Evolutionary conservation across 2,888 invertebrate species (phyloP).

Genomic region (Leucophora obtusa): DNA sequence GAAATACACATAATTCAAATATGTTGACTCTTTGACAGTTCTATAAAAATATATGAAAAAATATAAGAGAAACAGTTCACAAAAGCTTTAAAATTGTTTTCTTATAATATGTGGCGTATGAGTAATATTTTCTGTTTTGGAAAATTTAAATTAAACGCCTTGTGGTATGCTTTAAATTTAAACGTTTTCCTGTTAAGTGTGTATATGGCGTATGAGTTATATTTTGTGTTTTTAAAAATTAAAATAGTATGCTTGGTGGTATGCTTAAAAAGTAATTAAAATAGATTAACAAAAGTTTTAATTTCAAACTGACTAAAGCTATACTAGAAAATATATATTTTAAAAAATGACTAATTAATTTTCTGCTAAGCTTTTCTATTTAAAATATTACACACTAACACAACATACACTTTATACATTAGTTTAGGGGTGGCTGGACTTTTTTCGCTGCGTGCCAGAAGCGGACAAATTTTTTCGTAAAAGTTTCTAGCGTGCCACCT

Average conservation of each 20-base stretch:
- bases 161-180: slow-evolving; percentile 71
- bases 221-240: slow-evolving; percentile 62
- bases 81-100: not conserved
- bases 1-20: slow-evolving; percentile 73
- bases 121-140: not conserved
- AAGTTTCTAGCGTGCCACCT: too few relatives aligned
- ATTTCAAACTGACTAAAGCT: slow-evolving; percentile 52
- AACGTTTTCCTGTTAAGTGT: not conserved
- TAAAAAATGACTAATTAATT: slow-evolving; percentile 54
- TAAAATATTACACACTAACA: slow-evolving; percentile 22
- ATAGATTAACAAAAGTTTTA: slow-evolving; percentile 72
- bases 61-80: too few relatives aligned
- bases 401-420: slow-evolving; percentile 1
- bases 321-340: slow-evolving; percentile 34
- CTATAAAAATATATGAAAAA: slow-evolving; percentile 5
- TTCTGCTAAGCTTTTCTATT: slow-evolving; percentile 43
- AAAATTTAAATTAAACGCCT: not conserved
- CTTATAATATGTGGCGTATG: not conserved
- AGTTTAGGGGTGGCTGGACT: too few relatives aligned
- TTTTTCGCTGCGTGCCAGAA: too few relatives aligned
- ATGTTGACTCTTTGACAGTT: slow-evolving; percentile 71
- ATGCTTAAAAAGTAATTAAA: slow-evolving; percentile 76
- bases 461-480: too few relatives aligned
- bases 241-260: slow-evolving; percentile 68
- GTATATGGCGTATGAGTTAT: slow-evolving; percentile 68